Percentiles rank a stretch among this genome's conserved stretches.
Evolutionary conservation across 1,140 invertebrate species (phyloP).

Genomic region (Zaprionus lachaisei): DNA sequence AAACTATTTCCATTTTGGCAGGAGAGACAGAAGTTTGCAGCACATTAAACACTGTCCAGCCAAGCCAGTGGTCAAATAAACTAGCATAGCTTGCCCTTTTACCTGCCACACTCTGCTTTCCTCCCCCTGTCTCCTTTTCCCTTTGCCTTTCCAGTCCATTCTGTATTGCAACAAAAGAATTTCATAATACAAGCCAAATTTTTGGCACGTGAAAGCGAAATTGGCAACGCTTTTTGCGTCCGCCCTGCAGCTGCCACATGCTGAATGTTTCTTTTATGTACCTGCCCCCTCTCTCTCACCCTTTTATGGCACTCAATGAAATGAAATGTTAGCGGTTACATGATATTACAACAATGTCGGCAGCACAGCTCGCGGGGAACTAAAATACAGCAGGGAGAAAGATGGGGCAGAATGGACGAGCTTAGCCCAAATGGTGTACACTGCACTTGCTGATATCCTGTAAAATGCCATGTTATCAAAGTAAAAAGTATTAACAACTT

Average conservation of each 20-base stretch:
- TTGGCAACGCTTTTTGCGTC: background rate
- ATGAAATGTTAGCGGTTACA: slow-evolving; percentile 27
- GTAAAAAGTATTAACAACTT: background rate
- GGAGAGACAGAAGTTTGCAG: slow-evolving; percentile 42
- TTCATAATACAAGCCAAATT: background rate
- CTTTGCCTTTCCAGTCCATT: background rate
- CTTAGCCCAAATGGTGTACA: background rate
- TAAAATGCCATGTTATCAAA: background rate
- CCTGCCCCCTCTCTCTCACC: background rate
- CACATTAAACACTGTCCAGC: slow-evolving; percentile 52
- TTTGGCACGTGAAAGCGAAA: slow-evolving; percentile 14
- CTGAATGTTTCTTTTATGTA: background rate
- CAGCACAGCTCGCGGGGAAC: background rate
- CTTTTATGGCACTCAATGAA: slow-evolving; percentile 4
- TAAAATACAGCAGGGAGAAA: background rate
- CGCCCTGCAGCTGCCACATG: background rate
- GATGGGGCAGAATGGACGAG: background rate
- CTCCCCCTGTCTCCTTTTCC: background rate
- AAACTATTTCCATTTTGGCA: slow-evolving; percentile 59
- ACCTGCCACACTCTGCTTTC: background rate
- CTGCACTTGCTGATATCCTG: background rate
- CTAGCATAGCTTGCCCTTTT: background rate
- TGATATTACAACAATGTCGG: slow-evolving; percentile 20
- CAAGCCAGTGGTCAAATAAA: slow-evolving; percentile 9
- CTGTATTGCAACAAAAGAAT: slow-evolving; percentile 2